Evolutionary conservation across 1,140 invertebrate species (phyloP).

Genomic region (Akabosia matsudoensis): DNA sequence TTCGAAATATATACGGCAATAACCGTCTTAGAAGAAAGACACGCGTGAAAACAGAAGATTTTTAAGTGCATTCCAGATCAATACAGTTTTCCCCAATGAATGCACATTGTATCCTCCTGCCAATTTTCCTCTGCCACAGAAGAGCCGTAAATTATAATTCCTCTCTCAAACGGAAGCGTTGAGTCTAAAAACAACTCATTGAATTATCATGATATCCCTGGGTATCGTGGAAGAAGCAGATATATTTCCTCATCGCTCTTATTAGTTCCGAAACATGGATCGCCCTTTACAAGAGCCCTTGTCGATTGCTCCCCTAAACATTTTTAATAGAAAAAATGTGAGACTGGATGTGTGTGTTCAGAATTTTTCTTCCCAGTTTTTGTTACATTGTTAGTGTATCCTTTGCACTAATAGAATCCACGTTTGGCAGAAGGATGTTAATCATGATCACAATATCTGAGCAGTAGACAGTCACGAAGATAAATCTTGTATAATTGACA

Average conservation of each 20-base stretch:
- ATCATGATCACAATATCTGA: slow-evolving; percentile 36
- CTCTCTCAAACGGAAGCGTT: too few species aligned
- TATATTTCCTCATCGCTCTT: too few species aligned
- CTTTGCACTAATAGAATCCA: neutral
- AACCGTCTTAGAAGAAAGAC: too few species aligned
- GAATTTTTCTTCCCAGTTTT: neutral
- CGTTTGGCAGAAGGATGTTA: slow-evolving; percentile 40
- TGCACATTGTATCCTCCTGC: too few species aligned
- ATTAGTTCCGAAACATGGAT: too few species aligned
- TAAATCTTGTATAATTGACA: slow-evolving; percentile 46
- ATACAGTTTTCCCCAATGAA: too few species aligned
- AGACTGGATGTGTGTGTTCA: neutral
- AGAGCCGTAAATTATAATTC: too few species aligned
- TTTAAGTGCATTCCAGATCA: too few species aligned
- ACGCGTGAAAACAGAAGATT: too few species aligned
- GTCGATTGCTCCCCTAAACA: neutral
- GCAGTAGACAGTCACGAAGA: slow-evolving; percentile 29
- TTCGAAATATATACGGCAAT: too few species aligned
- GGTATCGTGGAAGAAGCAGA: neutral
- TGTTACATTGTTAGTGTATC: neutral
- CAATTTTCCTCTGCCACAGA: too few species aligned
- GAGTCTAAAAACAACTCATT: neutral
- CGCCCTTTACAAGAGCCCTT: too few species aligned
- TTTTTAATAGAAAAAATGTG: neutral
- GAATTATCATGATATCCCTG: slow-evolving; percentile 6